Percentiles rank a stretch among this genome's conserved stretches.
Conservation (phyloP, 2,888 invertebrate species). For the Cephus pygmeus region DNA sequence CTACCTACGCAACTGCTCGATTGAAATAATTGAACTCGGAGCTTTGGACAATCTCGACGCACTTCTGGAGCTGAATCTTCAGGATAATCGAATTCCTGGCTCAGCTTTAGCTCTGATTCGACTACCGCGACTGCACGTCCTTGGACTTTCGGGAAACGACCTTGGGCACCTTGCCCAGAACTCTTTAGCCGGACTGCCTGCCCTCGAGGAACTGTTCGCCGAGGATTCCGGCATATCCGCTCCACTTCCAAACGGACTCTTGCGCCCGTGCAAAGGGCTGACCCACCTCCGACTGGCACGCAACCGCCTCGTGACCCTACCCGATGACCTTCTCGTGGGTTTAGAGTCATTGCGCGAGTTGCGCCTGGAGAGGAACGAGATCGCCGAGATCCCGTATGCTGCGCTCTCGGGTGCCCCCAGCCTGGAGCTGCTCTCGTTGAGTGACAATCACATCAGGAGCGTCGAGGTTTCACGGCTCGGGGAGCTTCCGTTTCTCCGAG, state of each 20-base stretch:
- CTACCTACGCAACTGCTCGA: slow-evolving; percentile 80
- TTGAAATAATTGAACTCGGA: slow-evolving; percentile 78
- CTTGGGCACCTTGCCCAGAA: slow-evolving; percentile 78
- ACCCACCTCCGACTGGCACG: slow-evolving; percentile 79
- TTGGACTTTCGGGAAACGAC: slow-evolving; percentile 82
- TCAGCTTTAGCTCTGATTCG: slow-evolving; percentile 78
- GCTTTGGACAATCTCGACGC: slow-evolving; percentile 80
- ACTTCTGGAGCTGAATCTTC: slow-evolving; percentile 82
- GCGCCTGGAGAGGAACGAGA: slow-evolving; percentile 77
- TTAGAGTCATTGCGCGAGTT: slow-evolving; percentile 81
- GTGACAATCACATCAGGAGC: slow-evolving; percentile 75
- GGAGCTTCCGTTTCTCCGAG: slow-evolving; percentile 79
- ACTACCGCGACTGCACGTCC: slow-evolving; percentile 78
- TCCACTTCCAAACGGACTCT: slow-evolving; percentile 77
- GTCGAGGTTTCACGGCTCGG: slow-evolving; percentile 83
- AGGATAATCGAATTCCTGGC: slow-evolving; percentile 77
- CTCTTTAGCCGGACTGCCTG: slow-evolving; percentile 82
- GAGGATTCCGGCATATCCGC: slow-evolving; percentile 75
- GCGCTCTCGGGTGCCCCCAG: slow-evolving; percentile 81
- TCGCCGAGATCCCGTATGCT: slow-evolving; percentile 82
- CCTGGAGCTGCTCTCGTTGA: slow-evolving; percentile 77
- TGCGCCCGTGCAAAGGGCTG: slow-evolving; percentile 81
- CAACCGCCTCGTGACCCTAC: slow-evolving; percentile 76
- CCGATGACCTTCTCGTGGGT: slow-evolving; percentile 80
- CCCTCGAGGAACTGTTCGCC: slow-evolving; percentile 78